These are phyloP conservation scores for Pseudomyrmex gracilis DNA, from an alignment of 1,140 invertebrate genomes.

Conservation along the genomic window DNA sequence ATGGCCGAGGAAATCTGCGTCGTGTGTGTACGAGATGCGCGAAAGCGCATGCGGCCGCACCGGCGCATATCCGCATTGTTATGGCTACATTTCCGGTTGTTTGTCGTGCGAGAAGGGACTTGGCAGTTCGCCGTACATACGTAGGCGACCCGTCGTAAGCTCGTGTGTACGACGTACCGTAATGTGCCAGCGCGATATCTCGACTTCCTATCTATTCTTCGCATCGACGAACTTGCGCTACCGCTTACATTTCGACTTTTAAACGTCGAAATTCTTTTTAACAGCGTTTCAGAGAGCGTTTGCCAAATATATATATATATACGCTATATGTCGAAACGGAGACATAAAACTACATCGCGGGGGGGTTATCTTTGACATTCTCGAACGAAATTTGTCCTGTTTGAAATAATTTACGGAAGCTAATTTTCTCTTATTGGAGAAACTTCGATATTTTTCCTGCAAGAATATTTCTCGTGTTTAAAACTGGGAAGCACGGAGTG, in stretches of 20 bases:
- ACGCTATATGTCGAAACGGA: background rate
- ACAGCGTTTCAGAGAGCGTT: background rate
- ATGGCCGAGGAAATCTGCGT: constrained; percentile 67
- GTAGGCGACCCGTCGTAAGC: constrained; percentile 19
- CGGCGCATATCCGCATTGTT: constrained; percentile 66
- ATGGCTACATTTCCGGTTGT: constrained; percentile 68
- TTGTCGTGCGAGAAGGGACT: constrained; percentile 58
- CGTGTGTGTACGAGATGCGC: background rate
- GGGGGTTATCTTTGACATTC: background rate
- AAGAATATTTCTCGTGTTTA: background rate
- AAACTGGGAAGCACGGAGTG: constrained; percentile 1
- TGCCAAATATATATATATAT: constrained; percentile 42
- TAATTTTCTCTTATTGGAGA: background rate
- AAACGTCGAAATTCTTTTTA: background rate
- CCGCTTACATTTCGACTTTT: constrained; percentile 12
- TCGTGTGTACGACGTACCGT: constrained; percentile 26
- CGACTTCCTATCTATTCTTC: constrained; percentile 44
- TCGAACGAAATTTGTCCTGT: background rate
- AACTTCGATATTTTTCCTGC: background rate
- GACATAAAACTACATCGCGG: constrained; percentile 4
- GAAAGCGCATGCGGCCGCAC: constrained; percentile 40
- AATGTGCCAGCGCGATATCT: constrained; percentile 35
- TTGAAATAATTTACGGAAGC: background rate
- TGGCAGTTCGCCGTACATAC: constrained; percentile 45
- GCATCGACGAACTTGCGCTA: constrained; percentile 37